phyloP scores from a whole-genome alignment of 2,797 vertebrate species.

The Rhadinocentrus ornatus region DNA sequence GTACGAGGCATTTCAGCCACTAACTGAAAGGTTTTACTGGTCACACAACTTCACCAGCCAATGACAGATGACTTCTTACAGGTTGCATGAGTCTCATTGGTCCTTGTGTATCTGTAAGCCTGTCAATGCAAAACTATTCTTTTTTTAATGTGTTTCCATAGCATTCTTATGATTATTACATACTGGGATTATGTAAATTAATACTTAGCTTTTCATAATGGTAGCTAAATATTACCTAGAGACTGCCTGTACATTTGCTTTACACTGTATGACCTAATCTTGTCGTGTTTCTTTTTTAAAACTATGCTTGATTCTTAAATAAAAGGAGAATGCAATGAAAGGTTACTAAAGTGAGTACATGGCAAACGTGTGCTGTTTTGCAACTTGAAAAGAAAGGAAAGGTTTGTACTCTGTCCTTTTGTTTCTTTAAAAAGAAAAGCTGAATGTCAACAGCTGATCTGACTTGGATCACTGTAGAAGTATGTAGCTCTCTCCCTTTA shows the following conservation, averaged over 20 bases:
- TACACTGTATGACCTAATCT: slow-evolving; percentile 53
- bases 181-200: slow-evolving; percentile 77
- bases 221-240: slow-evolving; percentile 77
- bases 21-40: slow-evolving; percentile 46
- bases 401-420: slow-evolving; percentile 72
- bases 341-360: slow-evolving; percentile 46
- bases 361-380: slow-evolving; percentile 46
- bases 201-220: slow-evolving; percentile 72
- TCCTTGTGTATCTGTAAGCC: slow-evolving; percentile 35
- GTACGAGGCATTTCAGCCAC: slow-evolving; percentile 45
- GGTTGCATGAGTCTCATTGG: slow-evolving; percentile 38
- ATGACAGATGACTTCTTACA: slow-evolving; percentile 53
- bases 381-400: slow-evolving; percentile 64
- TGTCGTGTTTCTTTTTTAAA: slow-evolving; percentile 64
- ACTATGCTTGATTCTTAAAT: slow-evolving; percentile 60
- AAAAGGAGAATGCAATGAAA: slow-evolving; percentile 68
- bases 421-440: slow-evolving; percentile 74
- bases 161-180: slow-evolving; percentile 56
- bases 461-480: slow-evolving; percentile 68
- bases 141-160: slow-evolving; percentile 52
- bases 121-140: slow-evolving; percentile 16
- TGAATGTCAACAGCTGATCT: slow-evolving; percentile 79
- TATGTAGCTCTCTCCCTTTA: slow-evolving; percentile 78
- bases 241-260: slow-evolving; percentile 78
- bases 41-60: slow-evolving; percentile 68